Evolutionary conservation across 2,113 vertebrate species (phyloP).

Genomic region (Cettia cetti): DNA sequence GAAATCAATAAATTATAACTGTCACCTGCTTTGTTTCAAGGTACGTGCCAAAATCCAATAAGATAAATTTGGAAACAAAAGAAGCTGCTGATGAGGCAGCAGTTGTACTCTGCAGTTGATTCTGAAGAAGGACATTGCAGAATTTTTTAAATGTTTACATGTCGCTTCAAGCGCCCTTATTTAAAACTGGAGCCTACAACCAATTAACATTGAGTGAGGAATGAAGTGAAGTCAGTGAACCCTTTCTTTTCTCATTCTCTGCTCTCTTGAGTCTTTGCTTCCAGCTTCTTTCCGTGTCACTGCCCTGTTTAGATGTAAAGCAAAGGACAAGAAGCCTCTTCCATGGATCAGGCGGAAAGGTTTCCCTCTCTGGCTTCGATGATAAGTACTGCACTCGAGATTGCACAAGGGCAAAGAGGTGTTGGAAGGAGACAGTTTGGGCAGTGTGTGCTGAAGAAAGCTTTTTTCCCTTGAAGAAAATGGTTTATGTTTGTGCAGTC

Average conservation of each 20-base stretch:
- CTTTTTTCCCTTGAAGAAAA: neutral
- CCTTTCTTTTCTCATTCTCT: conserved; percentile 28
- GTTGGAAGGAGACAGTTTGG: neutral
- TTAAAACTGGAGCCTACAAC: conserved; percentile 1
- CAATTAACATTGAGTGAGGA: conserved; percentile 32
- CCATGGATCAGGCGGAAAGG: neutral
- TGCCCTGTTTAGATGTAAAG: conserved; percentile 18
- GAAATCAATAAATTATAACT: neutral
- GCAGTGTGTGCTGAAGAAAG: neutral
- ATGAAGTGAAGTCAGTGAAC: neutral
- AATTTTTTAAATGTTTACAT: neutral
- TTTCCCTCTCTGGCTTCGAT: neutral
- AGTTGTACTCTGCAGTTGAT: neutral
- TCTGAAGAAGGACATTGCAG: neutral
- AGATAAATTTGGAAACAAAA: neutral
- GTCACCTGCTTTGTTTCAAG: neutral
- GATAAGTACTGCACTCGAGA: neutral
- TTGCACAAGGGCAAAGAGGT: conserved; percentile 2
- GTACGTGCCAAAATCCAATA: neutral
- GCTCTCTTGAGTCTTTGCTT: conserved; percentile 38
- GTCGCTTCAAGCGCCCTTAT: neutral
- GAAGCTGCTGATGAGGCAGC: neutral
- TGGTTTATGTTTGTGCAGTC: conserved; percentile 2
- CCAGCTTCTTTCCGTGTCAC: conserved; percentile 40
- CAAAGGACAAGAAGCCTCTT: conserved; percentile 12